These are phyloP conservation scores for Dinomys branickii DNA, from an alignment of 2,113 vertebrate species.

Conservation along the genomic window DNA sequence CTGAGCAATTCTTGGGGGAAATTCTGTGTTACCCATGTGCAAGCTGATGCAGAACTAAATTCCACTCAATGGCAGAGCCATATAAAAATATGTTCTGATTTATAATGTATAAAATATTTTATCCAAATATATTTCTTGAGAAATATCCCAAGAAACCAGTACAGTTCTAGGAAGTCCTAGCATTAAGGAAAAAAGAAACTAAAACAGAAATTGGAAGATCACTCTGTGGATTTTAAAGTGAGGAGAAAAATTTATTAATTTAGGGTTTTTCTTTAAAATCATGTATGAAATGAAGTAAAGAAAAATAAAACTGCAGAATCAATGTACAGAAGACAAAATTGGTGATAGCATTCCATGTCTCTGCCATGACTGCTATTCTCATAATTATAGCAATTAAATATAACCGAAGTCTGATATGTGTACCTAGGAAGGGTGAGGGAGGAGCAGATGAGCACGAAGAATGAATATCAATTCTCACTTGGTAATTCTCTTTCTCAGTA, in stretches of 20 bases:
- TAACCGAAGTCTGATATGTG: not conserved
- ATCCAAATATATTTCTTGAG: not conserved
- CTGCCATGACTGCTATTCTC: not conserved
- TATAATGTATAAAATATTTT: not conserved
- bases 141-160: not conserved
- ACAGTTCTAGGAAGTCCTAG: not conserved
- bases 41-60: not conserved
- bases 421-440: not conserved
- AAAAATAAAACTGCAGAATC: not conserved
- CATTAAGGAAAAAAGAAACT: not conserved
- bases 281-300: not conserved
- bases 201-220: not conserved
- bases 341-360: not conserved
- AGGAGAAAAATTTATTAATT: not conserved
- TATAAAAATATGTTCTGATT: not conserved
- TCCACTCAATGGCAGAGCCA: not conserved
- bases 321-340: not conserved
- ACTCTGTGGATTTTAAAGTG: not conserved
- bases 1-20: not conserved
- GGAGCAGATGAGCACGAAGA: not conserved
- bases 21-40: not conserved
- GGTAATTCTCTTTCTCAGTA: not conserved
- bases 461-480: not conserved
- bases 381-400: not conserved
- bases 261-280: not conserved